phyloP scores from a whole-genome alignment of 2,888 invertebrate genomes.

The Netelia fuscicornis region DNA sequence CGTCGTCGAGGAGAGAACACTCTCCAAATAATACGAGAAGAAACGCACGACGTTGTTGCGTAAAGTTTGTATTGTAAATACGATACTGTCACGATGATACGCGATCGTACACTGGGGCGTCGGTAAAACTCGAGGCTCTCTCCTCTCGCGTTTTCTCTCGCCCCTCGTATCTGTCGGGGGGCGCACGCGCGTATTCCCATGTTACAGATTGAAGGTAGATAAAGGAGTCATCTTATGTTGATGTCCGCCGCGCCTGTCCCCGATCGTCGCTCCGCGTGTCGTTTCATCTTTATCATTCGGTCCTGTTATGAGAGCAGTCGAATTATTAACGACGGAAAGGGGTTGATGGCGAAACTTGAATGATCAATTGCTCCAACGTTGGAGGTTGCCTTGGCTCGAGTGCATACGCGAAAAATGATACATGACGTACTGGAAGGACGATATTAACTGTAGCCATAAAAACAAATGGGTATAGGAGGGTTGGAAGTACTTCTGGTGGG shows the following conservation, averaged over 20 bases:
- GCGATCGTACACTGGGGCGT: slow-evolving; percentile 48
- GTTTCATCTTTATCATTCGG: background rate
- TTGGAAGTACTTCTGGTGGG: no score
- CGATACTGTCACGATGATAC: slow-evolving; percentile 28
- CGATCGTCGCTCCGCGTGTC: background rate
- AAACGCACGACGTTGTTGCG: background rate
- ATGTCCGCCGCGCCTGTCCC: slow-evolving; percentile 1
- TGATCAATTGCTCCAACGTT: no score
- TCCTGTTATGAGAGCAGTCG: no score
- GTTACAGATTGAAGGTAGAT: background rate
- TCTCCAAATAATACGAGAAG: background rate
- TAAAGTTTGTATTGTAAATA: background rate
- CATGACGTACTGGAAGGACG: no score
- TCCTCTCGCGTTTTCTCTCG: slow-evolving; percentile 4
- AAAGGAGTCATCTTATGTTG: slow-evolving; percentile 4
- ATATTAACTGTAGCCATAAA: no score
- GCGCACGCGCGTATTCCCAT: background rate
- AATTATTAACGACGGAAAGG: no score
- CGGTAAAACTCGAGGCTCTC: slow-evolving; percentile 25
- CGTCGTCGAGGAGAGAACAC: background rate
- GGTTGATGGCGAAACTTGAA: no score
- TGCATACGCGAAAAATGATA: no score
- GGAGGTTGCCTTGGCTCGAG: no score
- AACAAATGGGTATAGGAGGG: no score
- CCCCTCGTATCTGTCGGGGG: background rate